These are phyloP conservation scores for Bos taurus DNA, from an alignment of 2,113 vertebrate genomes.

Conservation along the genomic window DNA sequence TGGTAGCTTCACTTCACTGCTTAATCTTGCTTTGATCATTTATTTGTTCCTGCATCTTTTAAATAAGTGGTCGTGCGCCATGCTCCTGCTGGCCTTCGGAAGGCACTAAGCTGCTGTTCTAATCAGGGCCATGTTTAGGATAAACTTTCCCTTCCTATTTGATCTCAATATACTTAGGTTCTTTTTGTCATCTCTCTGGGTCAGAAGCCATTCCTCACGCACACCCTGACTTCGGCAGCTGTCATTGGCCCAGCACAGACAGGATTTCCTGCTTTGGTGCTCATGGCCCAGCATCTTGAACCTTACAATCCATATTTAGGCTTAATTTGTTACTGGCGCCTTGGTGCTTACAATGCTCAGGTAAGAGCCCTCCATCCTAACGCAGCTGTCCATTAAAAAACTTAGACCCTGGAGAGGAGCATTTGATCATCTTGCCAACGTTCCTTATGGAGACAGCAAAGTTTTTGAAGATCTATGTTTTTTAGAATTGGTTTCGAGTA, in stretches of 20 bases:
- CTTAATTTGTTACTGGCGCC: background rate
- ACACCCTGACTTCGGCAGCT: background rate
- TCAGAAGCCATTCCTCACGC: background rate
- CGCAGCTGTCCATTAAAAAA: background rate
- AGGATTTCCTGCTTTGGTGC: background rate
- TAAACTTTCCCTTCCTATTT: background rate
- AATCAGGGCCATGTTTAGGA: background rate
- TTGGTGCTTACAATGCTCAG: background rate
- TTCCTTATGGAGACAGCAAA: background rate
- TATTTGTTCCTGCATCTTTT: slow-evolving; percentile 13
- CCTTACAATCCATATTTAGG: background rate
- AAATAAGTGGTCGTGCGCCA: background rate
- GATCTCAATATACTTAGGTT: background rate
- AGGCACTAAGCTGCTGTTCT: background rate
- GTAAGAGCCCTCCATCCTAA: background rate
- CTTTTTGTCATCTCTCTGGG: background rate
- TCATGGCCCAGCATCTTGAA: background rate
- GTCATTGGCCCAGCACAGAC: background rate
- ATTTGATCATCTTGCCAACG: background rate
- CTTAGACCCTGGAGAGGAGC: background rate
- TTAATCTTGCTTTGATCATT: background rate
- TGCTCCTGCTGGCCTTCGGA: background rate
- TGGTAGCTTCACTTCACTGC: background rate
- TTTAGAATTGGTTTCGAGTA: background rate
- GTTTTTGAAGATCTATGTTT: background rate